A percentile compares a stretch with the other conserved stretches of the same genome.
phyloP scores from a whole-genome alignment of 2,888 invertebrate genomes.

The Notodonta ziczac region DNA sequence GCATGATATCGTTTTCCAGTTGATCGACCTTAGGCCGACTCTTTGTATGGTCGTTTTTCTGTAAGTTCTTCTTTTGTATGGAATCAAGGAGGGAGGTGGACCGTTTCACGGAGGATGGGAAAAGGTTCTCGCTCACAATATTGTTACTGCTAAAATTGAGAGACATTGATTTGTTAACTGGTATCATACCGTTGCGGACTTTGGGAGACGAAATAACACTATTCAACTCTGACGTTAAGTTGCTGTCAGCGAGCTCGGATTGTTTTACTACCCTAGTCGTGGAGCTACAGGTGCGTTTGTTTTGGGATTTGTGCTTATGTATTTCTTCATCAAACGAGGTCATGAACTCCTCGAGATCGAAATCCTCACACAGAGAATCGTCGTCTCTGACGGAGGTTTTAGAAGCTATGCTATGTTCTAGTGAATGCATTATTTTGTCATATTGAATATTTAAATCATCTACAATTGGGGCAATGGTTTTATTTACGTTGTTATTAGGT shows the following conservation, averaged over 20 bases:
- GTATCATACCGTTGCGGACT: slow-evolving; percentile 65
- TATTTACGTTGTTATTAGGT: slow-evolving; percentile 56
- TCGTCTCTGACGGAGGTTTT: slow-evolving; percentile 78
- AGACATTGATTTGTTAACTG: slow-evolving; percentile 82
- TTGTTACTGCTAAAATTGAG: slow-evolving; percentile 85
- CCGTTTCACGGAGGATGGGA: slow-evolving; percentile 82
- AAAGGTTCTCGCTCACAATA: slow-evolving; percentile 74
- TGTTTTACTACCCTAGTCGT: slow-evolving; percentile 77
- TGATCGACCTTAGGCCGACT: slow-evolving; percentile 76
- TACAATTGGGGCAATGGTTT: slow-evolving; percentile 58
- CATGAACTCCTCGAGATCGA: slow-evolving; percentile 87
- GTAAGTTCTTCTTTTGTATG: slow-evolving; percentile 70
- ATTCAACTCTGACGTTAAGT: slow-evolving; percentile 63
- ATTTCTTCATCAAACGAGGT: slow-evolving; percentile 88
- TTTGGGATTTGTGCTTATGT: slow-evolving; percentile 70
- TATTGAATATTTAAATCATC: slow-evolving; percentile 78
- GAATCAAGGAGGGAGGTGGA: slow-evolving; percentile 84
- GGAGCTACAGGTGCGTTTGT: slow-evolving; percentile 77
- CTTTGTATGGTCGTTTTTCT: slow-evolving; percentile 65
- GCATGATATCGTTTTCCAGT: slow-evolving; percentile 79
- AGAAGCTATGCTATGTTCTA: slow-evolving; percentile 78
- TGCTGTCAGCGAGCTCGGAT: slow-evolving; percentile 64
- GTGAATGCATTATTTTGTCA: slow-evolving; percentile 81
- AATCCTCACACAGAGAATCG: slow-evolving; percentile 85
- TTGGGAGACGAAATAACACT: slow-evolving; percentile 69